Base-by-base conservation (phyloP, 2,888 invertebrate species). In the Anticlea derivata region DNA sequence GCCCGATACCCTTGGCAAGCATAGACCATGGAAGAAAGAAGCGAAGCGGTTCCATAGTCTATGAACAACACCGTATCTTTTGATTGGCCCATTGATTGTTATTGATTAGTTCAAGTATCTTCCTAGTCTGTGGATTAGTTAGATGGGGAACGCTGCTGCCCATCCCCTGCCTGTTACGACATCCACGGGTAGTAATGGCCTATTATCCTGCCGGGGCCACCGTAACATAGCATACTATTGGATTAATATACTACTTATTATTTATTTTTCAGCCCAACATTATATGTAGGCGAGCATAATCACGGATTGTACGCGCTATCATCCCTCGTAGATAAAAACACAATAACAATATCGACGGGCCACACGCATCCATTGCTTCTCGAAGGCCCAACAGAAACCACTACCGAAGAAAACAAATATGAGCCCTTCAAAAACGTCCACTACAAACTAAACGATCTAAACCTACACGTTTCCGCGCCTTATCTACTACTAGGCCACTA, bases 281-380 rank as follows among this genome's bases (percentile, higher is more conserved):
- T 99, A 23, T 99, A 98, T 80, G 95, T 99, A 50, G 99, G 99
- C 0, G 96, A 98, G 75, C 92, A 92, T 38, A 91, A 93, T 55
- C 93, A 95, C 69, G 98, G 98, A 0, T 86, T 98, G 0, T 99
- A 98, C 83, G 99, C 99, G 0, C 83, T 99, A 43, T 97, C 98
- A 0, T 96, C 98, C 0, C 87, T 98, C 13, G 98, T 98, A 0
- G 98, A 99, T 87, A 96, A 98, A 68, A 94, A 95, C 61, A 95
- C 96, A 1, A 95, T 96, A 7, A 95, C 97, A 5, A 96, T 97
- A 79, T 93, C 94, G 0, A 93, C 94, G 2, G 93, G 94, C 1
- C 94, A 94, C 67, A 92, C 94, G 29, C 92, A 91, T 7, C 94
- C 94, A 0, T 89, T 96, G 48, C 86, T 97, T 7, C 78, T 97